Conservation (phyloP, 2,888 invertebrate genomes). For the Cheilosia impressa region DNA sequence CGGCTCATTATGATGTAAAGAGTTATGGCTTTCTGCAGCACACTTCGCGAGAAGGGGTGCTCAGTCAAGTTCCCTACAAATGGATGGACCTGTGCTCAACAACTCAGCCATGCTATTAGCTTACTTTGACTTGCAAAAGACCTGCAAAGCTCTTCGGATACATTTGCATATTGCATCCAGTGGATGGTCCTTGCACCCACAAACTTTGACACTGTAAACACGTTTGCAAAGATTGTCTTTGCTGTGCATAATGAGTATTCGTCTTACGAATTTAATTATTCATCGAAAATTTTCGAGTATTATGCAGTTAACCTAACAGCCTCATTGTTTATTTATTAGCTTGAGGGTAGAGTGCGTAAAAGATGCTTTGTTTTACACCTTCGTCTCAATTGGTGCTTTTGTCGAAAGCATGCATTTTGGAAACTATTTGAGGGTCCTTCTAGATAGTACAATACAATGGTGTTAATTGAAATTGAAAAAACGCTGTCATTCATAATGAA, state of each 20-base stretch:
- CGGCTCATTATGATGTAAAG: conserved; percentile 38
- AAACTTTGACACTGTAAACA: conserved; percentile 5
- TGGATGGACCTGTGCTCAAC: conserved; percentile 12
- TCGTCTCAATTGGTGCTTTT: too few species aligned
- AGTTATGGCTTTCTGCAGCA: not conserved
- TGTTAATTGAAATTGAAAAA: too few species aligned
- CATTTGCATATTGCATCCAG: conserved; percentile 51
- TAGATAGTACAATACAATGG: too few species aligned
- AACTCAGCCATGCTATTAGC: not conserved
- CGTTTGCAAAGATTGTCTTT: conserved; percentile 2
- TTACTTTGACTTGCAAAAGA: conserved; percentile 11
- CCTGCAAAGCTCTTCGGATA: conserved; percentile 10
- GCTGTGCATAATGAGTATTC: conserved; percentile 6
- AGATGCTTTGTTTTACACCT: too few species aligned
- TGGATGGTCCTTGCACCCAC: conserved; percentile 10
- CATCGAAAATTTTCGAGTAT: conserved; percentile 24
- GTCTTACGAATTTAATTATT: conserved; percentile 21
- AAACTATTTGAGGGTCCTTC: too few species aligned
- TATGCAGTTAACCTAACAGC: conserved; percentile 39
- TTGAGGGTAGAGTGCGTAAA: not conserved
- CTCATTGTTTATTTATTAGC: conserved; percentile 38
- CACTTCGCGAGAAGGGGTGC: not conserved
- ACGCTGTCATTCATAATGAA: too few species aligned
- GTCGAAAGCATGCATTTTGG: too few species aligned
- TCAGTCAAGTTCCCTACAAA: not conserved